These are phyloP conservation scores for Apostichopus parvimensis DNA, from an alignment of 35 echinoderm and acorn worm species.

Conservation along the genomic window DNA sequence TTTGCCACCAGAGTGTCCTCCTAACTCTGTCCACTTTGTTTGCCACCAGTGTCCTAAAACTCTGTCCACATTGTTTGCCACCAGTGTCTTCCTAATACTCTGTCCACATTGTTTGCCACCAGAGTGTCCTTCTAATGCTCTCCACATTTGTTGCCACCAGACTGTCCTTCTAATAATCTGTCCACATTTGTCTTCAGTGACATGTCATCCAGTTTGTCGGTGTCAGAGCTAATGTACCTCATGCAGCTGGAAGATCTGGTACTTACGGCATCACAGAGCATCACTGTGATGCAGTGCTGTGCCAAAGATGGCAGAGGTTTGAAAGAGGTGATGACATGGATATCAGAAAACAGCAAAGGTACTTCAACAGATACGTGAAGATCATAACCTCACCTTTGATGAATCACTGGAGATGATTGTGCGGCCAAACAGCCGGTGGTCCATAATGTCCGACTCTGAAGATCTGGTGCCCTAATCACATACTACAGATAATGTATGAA, in stretches of 20 bases:
- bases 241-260: conserved; percentile 73
- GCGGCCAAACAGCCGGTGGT: too few species aligned
- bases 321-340: conserved; percentile 79
- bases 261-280: conserved; percentile 56
- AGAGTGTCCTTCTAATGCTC: too few species aligned
- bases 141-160: too few species aligned
- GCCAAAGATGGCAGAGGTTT: conserved; percentile 76
- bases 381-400: background rate
- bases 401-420: background rate
- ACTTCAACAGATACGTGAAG: conserved; percentile 15
- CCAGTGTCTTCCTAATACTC: too few species aligned
- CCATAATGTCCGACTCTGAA: background rate
- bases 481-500: conserved; percentile 72
- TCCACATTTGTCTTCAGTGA: conserved; percentile 68
- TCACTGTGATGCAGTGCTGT: conserved; percentile 84
- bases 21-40: too few species aligned
- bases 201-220: conserved; percentile 58
- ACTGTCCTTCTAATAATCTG: background rate
- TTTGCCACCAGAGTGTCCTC: too few species aligned
- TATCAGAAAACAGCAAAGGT: conserved; percentile 58
- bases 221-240: conserved; percentile 59
- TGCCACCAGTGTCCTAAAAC: too few species aligned
- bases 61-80: too few species aligned
- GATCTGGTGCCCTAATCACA: too few species aligned
- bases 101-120: too few species aligned